Evolutionary conservation across 2,888 invertebrate species (phyloP), one percentile per base, ranked within the genome.

Genomic region (Fragum whitleyi): DNA sequence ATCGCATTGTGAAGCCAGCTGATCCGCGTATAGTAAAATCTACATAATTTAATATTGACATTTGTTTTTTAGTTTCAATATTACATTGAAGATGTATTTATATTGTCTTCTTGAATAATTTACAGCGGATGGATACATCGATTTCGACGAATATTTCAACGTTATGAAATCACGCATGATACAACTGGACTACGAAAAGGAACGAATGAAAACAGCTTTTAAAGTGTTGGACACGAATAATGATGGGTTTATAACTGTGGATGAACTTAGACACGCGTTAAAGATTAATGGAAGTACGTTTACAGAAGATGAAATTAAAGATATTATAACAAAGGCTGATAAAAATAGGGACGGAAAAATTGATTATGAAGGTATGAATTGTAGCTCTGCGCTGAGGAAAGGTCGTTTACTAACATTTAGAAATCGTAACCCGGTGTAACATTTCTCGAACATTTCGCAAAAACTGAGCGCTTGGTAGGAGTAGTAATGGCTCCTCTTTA

Each of bases 111-210:
- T n/a, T n/a, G n/a, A n/a, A n/a, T n/a, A n/a, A n/a, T n/a, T 75
- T 77, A 16, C 68, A 83, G 85, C 78, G 21, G 83, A 86, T 68
- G 86, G 86, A 0, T 86, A 83, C 42, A 86, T 86, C 11, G 86
- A 86, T 61, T 83, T 86, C 32, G 75, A 81, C n/a, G 86, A 86
- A 59, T 86, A 86, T 59, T 81, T 86, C 47, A 71, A 79, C 47
- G 79, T 83, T 3, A 86, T 86, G 86, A 79, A 73, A 57, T 65
- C 83, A 14, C 74, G 71, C 23, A 69, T 83, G 77, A 79, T 79
- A 3, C 73, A 77, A 26, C 28, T 81, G 39, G 86, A 86, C 53
- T 81, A 75, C 32, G 86, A 86, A 47, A 83, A 81, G n/a, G 86
- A 86, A 23, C 21, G 86, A 28, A 75, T 86, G 74, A 86, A 79